Conservation (phyloP, 2,888 invertebrate species). For the Heliconius sara region DNA sequence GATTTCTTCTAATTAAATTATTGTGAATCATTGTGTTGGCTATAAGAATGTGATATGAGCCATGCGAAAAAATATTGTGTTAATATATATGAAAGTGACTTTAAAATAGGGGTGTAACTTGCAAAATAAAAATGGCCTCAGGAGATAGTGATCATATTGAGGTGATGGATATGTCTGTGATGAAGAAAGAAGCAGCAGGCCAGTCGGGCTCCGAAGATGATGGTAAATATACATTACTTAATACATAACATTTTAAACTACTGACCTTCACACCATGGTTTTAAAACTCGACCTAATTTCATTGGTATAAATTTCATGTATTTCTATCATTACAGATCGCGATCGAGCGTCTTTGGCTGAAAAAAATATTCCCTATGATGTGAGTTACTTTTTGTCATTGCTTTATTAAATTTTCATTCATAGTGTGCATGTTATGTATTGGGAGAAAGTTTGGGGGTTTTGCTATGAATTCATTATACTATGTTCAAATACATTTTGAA, state of each 20-base stretch:
- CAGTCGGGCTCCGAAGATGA: conserved; percentile 85
- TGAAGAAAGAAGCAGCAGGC: conserved; percentile 85
- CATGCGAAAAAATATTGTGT: conserved; percentile 76
- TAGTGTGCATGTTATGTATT: conserved; percentile 47
- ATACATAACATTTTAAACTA: neutral
- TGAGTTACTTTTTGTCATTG: conserved; percentile 74
- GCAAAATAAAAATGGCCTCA: conserved; percentile 89
- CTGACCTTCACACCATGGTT: conserved; percentile 15
- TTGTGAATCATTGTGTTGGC: conserved; percentile 76
- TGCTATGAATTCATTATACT: conserved; percentile 25
- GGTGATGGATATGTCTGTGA: conserved; percentile 87
- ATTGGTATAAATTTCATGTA: conserved; percentile 57
- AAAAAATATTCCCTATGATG: conserved; percentile 85
- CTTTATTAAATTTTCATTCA: conserved; percentile 60
- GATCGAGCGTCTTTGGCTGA: conserved; percentile 85
- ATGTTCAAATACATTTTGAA: neutral
- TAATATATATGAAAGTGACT: conserved; percentile 66
- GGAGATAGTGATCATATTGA: conserved; percentile 93
- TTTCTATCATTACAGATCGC: conserved; percentile 80
- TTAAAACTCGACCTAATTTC: conserved; percentile 54
- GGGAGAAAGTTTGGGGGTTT: conserved; percentile 56
- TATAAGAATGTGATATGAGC: conserved; percentile 77
- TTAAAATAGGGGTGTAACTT: conserved; percentile 78
- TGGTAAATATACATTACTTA: conserved; percentile 70
- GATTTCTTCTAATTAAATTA: conserved; percentile 83